These are phyloP conservation scores for Drosophila melanocephala DNA, from an alignment of 2,888 invertebrate species.

Conservation along the genomic window DNA sequence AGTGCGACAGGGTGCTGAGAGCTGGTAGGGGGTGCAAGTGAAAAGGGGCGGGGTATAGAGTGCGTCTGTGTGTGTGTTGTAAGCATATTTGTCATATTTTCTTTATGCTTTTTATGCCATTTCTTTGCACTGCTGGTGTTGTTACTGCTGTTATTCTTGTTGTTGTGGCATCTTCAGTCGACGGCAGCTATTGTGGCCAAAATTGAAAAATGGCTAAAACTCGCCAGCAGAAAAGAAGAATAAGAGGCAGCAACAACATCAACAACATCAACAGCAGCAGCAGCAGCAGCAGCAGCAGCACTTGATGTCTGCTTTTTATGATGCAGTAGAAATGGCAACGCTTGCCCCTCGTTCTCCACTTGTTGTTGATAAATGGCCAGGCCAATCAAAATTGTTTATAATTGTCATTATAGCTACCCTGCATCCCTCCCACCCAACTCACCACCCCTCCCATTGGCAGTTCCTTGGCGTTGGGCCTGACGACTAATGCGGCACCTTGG, in stretches of 20 bases:
- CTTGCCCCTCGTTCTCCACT: constrained; percentile 35
- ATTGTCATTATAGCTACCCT: constrained; percentile 62
- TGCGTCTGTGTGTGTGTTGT: not conserved
- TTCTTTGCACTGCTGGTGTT: constrained; percentile 7
- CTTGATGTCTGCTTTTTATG: constrained; percentile 75
- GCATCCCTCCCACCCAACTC: not conserved
- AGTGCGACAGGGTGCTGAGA: not conserved
- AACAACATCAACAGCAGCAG: constrained; percentile 27
- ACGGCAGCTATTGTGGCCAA: constrained; percentile 38
- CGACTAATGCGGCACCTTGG: constrained; percentile 80
- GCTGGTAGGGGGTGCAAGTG: not conserved
- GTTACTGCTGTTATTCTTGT: constrained; percentile 10
- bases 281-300: constrained; percentile 39
- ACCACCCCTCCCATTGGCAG: not conserved
- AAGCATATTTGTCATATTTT: constrained; percentile 58
- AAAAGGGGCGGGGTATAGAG: not conserved
- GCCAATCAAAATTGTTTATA: constrained; percentile 78
- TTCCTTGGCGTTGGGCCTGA: constrained; percentile 62
- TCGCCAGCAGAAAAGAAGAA: constrained; percentile 7
- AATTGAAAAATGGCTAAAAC: constrained; percentile 61
- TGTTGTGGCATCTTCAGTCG: constrained; percentile 45
- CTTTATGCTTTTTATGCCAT: constrained; percentile 40
- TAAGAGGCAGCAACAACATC: constrained; percentile 18
- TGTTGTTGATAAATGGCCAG: constrained; percentile 64
- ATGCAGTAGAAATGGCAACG: constrained; percentile 6